These are phyloP conservation scores for Candoia aspera DNA, from an alignment of 2,113 vertebrate species.

Conservation along the genomic window DNA sequence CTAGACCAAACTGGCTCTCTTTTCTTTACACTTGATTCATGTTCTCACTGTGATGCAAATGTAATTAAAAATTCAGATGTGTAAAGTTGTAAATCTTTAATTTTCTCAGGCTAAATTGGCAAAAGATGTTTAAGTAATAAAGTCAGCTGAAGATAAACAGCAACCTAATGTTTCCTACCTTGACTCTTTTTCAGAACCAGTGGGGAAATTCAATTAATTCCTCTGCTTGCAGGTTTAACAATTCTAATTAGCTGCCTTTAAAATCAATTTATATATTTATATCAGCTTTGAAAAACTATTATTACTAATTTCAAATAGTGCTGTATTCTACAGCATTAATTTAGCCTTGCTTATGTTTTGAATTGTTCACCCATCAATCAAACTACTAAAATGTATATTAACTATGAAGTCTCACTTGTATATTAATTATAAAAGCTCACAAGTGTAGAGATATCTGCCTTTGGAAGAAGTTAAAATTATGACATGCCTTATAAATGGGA, in stretches of 20 bases:
- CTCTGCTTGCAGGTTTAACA: neutral
- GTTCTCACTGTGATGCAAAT: neutral
- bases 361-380: neutral
- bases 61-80: neutral
- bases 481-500: neutral
- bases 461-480: constrained; percentile 16
- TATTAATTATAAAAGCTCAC: neutral
- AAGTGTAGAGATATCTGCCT: neutral
- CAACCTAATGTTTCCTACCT: neutral
- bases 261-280: constrained; percentile 12
- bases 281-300: neutral
- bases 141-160: constrained; percentile 1
- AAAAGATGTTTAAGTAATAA: constrained; percentile 1
- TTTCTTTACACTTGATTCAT: neutral
- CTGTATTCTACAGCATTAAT: neutral
- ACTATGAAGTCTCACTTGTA: neutral
- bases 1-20: no score
- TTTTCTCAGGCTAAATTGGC: neutral
- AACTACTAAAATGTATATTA: neutral
- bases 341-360: neutral
- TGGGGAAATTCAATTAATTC: constrained; percentile 9
- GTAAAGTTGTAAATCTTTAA: neutral
- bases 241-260: neutral
- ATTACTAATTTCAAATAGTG: neutral
- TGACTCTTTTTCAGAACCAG: neutral